Evolutionary conservation across 2,113 vertebrate species (phyloP).

Genomic region (Oreochromis aureus): DNA sequence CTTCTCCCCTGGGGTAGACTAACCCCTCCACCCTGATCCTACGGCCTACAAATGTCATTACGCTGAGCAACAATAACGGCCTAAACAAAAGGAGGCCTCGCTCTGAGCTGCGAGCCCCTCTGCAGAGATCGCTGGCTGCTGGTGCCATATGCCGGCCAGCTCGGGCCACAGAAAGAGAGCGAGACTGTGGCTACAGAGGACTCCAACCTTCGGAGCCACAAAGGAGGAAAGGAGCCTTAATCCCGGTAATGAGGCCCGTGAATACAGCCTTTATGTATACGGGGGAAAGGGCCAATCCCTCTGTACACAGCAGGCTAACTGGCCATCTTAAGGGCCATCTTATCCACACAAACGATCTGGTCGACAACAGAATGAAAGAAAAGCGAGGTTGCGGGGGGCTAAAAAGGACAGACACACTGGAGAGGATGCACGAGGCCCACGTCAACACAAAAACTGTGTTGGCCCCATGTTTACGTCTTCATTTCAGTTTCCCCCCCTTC

Average conservation of each 20-base stretch:
- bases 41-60: constrained; percentile 98
- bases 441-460: constrained; percentile 15
- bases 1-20: constrained; percentile 90
- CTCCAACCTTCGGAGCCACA: constrained; percentile 66
- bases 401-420: background rate
- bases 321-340: constrained; percentile 62
- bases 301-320: constrained; percentile 65
- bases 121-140: constrained; percentile 80
- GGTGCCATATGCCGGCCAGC: constrained; percentile 91
- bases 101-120: constrained; percentile 60
- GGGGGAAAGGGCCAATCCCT: constrained; percentile 68
- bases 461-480: background rate
- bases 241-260: constrained; percentile 69
- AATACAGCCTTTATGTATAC: constrained; percentile 70
- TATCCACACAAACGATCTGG: constrained; percentile 64
- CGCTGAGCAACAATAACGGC: constrained; percentile 91
- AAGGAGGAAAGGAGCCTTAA: constrained; percentile 74
- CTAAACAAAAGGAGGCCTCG: constrained; percentile 89
- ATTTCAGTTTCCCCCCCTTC: background rate
- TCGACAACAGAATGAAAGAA: constrained; percentile 53
- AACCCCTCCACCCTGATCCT: constrained; percentile 89
- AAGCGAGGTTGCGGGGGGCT: constrained; percentile 17
- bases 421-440: constrained; percentile 24
- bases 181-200: constrained; percentile 55
- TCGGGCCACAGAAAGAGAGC: constrained; percentile 54